These are phyloP conservation scores for Lepidurus apus DNA, from an alignment of 1,140 invertebrate species.

Conservation along the genomic window DNA sequence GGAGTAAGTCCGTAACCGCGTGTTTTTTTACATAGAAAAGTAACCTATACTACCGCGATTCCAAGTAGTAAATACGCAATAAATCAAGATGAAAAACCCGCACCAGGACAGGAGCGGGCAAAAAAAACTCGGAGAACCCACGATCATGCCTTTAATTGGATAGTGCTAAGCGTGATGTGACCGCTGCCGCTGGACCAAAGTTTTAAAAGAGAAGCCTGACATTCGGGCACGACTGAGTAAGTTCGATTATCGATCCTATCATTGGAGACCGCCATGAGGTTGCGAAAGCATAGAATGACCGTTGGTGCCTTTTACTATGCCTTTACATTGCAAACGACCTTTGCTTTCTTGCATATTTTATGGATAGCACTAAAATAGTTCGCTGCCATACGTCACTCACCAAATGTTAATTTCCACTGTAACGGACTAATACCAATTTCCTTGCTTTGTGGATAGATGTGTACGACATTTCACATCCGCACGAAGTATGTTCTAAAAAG, in stretches of 20 bases:
- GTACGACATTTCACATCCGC: not conserved
- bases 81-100: too few relatives aligned
- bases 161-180: not conserved
- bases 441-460: too few relatives aligned
- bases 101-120: too few relatives aligned
- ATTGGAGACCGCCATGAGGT: not conserved
- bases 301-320: not conserved
- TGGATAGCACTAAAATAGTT: not conserved
- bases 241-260: slow-evolving; percentile 19
- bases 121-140: not conserved
- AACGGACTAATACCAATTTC: not conserved
- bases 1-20: not conserved
- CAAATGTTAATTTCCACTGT: not conserved
- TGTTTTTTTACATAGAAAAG: not conserved
- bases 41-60: too few relatives aligned
- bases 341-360: slow-evolving; percentile 2
- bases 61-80: too few relatives aligned
- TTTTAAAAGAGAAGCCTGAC: not conserved
- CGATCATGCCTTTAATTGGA: not conserved
- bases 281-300: not conserved
- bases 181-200: not conserved
- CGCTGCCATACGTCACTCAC: not conserved
- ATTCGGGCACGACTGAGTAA: not conserved
- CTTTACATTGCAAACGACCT: not conserved
- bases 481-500: not conserved